Evolutionary conservation across 2,797 vertebrate genomes (phyloP).

Genomic region (Orientallactaga sibirica): DNA sequence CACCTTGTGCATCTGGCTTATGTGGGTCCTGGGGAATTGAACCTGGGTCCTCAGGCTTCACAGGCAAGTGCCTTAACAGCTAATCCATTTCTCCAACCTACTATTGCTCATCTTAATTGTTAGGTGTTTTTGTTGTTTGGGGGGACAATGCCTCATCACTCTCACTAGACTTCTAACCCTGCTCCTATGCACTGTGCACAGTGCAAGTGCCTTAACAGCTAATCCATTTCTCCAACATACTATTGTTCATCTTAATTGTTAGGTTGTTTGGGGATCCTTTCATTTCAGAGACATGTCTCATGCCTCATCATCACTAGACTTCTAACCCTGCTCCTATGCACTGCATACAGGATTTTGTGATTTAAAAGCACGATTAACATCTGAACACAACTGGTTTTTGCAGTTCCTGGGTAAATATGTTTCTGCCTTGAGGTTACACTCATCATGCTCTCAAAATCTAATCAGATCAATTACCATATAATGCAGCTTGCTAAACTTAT

Average conservation of each 20-base stretch:
- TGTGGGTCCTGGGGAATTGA: no score
- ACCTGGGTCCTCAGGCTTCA: no score
- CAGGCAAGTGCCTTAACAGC: no score
- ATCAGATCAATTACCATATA: slow-evolving; percentile 46
- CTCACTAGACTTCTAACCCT: no score
- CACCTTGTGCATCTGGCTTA: no score
- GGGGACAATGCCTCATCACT: no score
- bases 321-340: background rate
- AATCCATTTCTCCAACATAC: background rate
- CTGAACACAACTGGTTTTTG: background rate
- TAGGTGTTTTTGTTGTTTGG: background rate
- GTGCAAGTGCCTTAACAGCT: no score
- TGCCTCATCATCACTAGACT: background rate
- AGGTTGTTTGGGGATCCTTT: no score
- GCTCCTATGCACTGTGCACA: no score
- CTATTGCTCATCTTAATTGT: background rate
- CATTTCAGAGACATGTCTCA: background rate
- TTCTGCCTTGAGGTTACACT: slow-evolving; percentile 10
- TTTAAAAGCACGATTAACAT: background rate
- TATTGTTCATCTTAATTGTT: background rate
- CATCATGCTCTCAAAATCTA: slow-evolving; percentile 22
- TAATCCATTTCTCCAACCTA: background rate
- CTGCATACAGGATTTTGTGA: background rate
- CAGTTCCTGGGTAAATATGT: background rate
- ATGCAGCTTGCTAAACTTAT: slow-evolving; percentile 6